Base-by-base conservation (phyloP, 2,113 vertebrate genomes). In the Tichodroma muraria region DNA sequence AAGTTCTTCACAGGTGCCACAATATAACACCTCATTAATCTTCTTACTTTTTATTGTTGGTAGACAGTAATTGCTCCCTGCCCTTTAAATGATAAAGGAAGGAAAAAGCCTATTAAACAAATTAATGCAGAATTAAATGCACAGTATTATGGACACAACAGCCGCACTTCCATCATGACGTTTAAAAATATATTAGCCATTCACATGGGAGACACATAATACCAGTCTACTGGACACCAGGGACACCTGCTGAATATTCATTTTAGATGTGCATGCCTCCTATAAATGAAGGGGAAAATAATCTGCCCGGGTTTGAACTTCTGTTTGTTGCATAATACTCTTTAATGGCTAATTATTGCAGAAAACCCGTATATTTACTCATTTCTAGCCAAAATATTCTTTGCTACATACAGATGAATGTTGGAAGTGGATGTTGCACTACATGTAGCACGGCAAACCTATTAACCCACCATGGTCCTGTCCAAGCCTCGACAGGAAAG, bases 51-150 rank as follows among this genome's bases (percentile, higher is more conserved):
- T 89, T 86, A 84, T 87, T 94, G 57, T 87, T 53, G 18, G 25
- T 82, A 80, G 84, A 64, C 53, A 72, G 73, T 60, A 94, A 89
- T 90, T 92, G 44, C 16, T 92, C 61, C 53, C 86, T 93, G 70
- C n/a, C 70, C 30, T 89, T 57, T 45, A 65, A 95, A 90, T 68
- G 78, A 78, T 44, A 53, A 84, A 76, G 57, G 57, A 87, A 82
- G 40, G 70, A 49, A 92, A 86, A 89, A n/a, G 20, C 59, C 57
- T 70, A 85, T 85, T 81, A 87, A 40, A 56, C 40, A 94, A 78
- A 90, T 84, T 33, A 82, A 88, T 3, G 1, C 18, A 53, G 66
- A 79, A 83, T 73, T 95, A 85, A 69, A 72, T 49, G 60, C 52
- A 45, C 42, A 47, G 7, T 73, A 54, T 70, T 94, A 59, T 3